Evolutionary conservation across 2,888 invertebrate species (phyloP), one percentile per base, ranked within the genome.

Genomic region (Yponomeuta malinellus): DNA sequence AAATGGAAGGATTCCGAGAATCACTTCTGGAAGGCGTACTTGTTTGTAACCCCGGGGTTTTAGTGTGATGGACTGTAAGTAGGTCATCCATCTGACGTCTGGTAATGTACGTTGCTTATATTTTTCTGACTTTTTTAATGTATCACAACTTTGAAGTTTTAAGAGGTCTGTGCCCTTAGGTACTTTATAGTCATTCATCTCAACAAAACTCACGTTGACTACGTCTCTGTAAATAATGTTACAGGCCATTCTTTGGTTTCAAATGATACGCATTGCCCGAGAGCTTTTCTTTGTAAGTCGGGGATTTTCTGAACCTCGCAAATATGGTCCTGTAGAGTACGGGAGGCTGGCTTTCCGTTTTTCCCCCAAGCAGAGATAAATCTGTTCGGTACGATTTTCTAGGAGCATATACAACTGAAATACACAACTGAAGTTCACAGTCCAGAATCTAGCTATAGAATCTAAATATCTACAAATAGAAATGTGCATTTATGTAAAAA

Each of bases 51-150:
- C 15, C 52, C 52, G 52, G 43, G 43, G 10, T 64, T 64, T 64
- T 64, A 64, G 23, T 10, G 10, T 64, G 10, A 64, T 64, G n/a
- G 4, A 8, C 23, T 64, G 10, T 8, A 64, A 64, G 23, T 64
- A 64, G 64, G 64, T 64, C n/a, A 64, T 59, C 52, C n/a, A 64
- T 59, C 15, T 59, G 52, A 59, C 52, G 52, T 59, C 52, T 4
- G 6, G 43, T 8, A 8, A 43, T 5, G 43, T 43, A 6, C 43
- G 43, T 43, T 43, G 43, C 43, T 5, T 37, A 37, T 43, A 6
- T 43, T 43, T 43, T 43, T 43, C 5, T 43, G 43, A 8, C 43
- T 8, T 43, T 43, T 43, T 43, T 43, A 8, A 8, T 0, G 6
- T 37, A 5, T 43, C 43, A 43, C 43, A 43, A 43, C 5, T 43